Conservation (phyloP, 2,113 vertebrate genomes). For the Centropristis striata region DNA sequence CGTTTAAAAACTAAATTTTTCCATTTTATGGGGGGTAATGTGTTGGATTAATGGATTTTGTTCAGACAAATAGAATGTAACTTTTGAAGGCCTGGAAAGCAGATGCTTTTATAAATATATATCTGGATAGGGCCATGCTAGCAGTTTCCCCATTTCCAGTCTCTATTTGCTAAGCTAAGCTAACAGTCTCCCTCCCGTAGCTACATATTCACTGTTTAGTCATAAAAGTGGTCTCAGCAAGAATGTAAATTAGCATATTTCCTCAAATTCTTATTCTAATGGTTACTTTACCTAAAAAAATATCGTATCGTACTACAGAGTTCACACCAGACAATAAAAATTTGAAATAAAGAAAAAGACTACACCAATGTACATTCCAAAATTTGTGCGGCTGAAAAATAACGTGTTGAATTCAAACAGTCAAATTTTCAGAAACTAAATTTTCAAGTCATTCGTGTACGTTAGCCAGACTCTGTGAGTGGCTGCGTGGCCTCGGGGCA, state of each 20-base stretch:
- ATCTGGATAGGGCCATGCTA: not conserved
- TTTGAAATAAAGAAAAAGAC: conserved; percentile 8
- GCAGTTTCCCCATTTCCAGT: not conserved
- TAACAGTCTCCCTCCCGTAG: not conserved
- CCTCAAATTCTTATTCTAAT: not conserved
- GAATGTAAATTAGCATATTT: not conserved
- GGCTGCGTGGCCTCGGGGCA: conserved; percentile 80
- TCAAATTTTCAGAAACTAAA: not conserved
- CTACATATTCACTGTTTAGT: not conserved
- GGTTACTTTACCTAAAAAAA: not conserved
- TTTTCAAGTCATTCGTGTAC: not conserved
- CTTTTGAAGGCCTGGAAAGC: not conserved
- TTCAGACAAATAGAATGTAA: not conserved
- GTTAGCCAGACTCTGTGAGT: conserved; percentile 71
- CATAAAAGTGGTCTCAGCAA: not conserved
- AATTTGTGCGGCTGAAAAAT: conserved; percentile 5
- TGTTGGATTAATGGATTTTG: too few relatives aligned
- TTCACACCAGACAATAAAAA: not conserved
- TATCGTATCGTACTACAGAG: not conserved
- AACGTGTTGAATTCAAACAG: not conserved
- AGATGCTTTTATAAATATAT: not conserved
- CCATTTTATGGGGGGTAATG: too few relatives aligned
- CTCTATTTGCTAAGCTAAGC: not conserved
- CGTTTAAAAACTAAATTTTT: too few relatives aligned
- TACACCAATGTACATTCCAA: conserved; percentile 31